phyloP scores from a whole-genome alignment of 2,797 vertebrate species.

The Cryptoblepharus egeriae region DNA sequence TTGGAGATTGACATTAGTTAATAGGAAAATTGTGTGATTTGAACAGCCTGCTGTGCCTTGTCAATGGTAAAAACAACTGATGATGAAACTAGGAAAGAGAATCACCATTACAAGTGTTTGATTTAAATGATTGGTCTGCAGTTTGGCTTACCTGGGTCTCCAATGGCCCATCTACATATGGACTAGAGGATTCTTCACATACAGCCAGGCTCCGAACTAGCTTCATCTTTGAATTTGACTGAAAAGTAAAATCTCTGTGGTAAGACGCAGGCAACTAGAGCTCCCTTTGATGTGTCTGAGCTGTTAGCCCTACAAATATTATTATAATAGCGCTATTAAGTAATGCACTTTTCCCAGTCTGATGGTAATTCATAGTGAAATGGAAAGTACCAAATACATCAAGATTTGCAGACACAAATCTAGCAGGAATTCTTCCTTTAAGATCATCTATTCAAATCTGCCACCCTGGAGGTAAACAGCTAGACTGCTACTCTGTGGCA shows the following conservation, averaged over 20 bases:
- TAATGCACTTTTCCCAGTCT: not conserved
- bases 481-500: not conserved
- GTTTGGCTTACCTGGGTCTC: constrained; percentile 84
- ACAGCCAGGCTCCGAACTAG: constrained; percentile 97
- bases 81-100: not conserved
- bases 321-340: not conserved
- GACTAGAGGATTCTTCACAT: constrained; percentile 93
- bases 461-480: not conserved
- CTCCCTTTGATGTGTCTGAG: not conserved
- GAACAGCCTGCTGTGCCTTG: no score
- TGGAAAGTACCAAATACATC: not conserved
- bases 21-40: no score
- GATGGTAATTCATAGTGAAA: not conserved
- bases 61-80: no score
- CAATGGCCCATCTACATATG: constrained; percentile 88
- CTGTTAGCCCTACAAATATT: not conserved
- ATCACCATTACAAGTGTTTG: not conserved
- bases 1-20: no score
- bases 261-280: not conserved
- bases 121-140: not conserved
- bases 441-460: not conserved
- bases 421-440: not conserved
- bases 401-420: not conserved
- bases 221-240: constrained; percentile 98
- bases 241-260: constrained; percentile 39